These are phyloP conservation scores for Drosophila baimaii DNA, from an alignment of 1,140 invertebrate genomes.

Conservation along the genomic window DNA sequence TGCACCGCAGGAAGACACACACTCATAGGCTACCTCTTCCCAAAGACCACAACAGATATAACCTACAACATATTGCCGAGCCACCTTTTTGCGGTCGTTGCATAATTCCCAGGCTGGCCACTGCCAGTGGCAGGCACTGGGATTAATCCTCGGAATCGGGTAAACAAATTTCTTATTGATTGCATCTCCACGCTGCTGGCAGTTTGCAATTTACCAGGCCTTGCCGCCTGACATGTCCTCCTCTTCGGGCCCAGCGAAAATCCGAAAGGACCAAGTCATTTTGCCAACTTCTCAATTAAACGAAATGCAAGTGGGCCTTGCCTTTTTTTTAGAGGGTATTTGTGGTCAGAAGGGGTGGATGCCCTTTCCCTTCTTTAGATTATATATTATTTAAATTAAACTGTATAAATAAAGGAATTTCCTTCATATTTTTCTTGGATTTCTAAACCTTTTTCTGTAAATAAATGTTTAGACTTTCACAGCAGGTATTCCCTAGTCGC, in stretches of 20 bases:
- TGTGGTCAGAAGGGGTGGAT: background rate
- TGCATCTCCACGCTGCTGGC: conserved; percentile 42
- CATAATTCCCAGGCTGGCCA: background rate
- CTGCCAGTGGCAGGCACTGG: conserved; percentile 23
- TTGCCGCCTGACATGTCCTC: conserved; percentile 8
- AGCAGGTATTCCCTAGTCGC: background rate
- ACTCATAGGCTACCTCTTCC: conserved; percentile 18
- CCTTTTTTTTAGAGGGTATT: background rate
- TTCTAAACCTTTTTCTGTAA: rapidly evolving
- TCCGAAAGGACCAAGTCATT: conserved; percentile 27
- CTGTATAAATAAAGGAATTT: rapidly evolving
- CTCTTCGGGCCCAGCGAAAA: background rate
- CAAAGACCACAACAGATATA: conserved; percentile 41
- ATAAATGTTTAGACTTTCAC: rapidly evolving
- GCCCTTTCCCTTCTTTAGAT: rapidly evolving
- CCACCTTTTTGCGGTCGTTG: conserved; percentile 36
- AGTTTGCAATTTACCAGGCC: conserved; percentile 8
- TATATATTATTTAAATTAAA: too few species aligned
- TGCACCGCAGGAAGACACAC: conserved; percentile 18
- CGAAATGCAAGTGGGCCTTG: conserved; percentile 45
- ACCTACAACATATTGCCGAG: conserved; percentile 29
- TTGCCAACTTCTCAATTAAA: conserved; percentile 75
- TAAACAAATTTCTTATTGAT: conserved; percentile 71
- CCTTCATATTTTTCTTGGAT: background rate
- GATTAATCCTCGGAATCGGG: conserved; percentile 23